Conservation (phyloP, 2,797 vertebrate genomes). For the Glyptemys insculpta region DNA sequence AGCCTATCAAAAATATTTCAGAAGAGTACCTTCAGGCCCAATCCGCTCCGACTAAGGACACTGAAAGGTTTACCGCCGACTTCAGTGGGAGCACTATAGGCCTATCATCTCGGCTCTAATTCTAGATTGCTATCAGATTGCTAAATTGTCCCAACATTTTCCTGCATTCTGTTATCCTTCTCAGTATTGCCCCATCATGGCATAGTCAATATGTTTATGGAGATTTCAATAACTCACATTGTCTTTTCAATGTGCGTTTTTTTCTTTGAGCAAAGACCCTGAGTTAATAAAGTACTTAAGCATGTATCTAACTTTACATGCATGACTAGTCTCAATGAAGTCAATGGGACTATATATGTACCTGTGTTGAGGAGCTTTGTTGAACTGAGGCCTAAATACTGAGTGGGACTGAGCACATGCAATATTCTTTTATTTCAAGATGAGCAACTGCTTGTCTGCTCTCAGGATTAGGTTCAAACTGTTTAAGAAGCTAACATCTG, state of each 20-base stretch:
- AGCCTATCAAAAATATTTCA: neutral
- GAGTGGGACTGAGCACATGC: neutral
- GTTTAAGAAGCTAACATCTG: neutral
- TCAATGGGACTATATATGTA: neutral
- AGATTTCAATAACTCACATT: neutral
- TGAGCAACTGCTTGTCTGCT: accelerated
- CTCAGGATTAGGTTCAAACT: neutral
- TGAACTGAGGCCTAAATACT: neutral
- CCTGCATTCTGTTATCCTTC: neutral
- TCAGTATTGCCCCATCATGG: neutral
- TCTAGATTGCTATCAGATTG: neutral
- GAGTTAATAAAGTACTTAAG: neutral
- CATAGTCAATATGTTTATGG: neutral
- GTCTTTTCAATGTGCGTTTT: neutral
- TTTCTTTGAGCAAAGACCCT: neutral
- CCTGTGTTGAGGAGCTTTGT: neutral
- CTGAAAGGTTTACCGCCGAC: accelerated
- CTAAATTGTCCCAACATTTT: neutral
- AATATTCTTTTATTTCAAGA: neutral
- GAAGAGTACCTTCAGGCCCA: accelerated
- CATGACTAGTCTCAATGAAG: neutral
- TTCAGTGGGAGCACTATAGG: neutral
- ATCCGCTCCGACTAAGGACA: neutral
- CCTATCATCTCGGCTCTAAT: neutral
- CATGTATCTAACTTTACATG: neutral